Evolutionary conservation across 2,113 vertebrate species (phyloP).

Genomic region (Bettongia penicillata): DNA sequence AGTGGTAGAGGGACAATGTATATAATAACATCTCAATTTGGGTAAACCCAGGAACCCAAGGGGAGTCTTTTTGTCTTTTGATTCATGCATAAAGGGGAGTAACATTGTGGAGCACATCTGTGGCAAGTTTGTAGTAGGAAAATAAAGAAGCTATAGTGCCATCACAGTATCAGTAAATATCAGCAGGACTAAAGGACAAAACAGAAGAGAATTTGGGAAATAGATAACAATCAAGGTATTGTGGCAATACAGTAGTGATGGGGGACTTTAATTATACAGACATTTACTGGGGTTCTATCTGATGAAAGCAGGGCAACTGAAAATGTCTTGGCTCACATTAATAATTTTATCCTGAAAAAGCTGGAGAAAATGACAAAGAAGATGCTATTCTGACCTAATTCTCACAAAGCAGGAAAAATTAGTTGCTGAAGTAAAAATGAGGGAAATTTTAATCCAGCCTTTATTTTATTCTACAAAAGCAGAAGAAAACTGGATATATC

Average conservation of each 20-base stretch:
- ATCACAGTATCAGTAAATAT: background rate
- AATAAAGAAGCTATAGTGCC: background rate
- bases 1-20: background rate
- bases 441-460: background rate
- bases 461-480: background rate
- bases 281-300: background rate
- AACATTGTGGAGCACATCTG: background rate
- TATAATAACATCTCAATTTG: background rate
- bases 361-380: background rate
- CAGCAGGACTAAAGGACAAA: background rate
- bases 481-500: background rate
- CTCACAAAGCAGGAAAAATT: background rate
- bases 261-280: background rate
- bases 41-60: background rate
- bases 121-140: background rate
- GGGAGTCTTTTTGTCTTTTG: background rate
- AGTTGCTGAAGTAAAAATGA: background rate
- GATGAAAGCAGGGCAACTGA: background rate
- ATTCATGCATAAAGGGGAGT: background rate
- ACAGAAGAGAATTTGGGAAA: background rate
- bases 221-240: background rate
- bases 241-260: background rate
- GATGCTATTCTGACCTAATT: background rate
- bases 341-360: background rate
- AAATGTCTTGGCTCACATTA: background rate